Evolutionary conservation across 2,113 vertebrate genomes (phyloP), one percentile per base, ranked within the genome.

Genomic region (Dromaius novaehollandiae): DNA sequence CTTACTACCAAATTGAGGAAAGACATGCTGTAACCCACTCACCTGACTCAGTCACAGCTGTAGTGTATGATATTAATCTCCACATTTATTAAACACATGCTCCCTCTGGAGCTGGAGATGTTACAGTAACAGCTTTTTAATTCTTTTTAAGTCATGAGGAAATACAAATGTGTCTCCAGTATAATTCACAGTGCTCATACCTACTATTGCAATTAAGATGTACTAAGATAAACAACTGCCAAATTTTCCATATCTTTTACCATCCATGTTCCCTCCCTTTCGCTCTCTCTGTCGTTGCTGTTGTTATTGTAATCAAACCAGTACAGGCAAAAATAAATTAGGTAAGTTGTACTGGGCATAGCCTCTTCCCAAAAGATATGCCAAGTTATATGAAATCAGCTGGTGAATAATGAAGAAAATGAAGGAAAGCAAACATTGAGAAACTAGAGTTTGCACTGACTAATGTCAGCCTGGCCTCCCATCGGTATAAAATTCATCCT

Each of bases 21-120:
- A 91, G 93, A 58, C 1, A 9, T 16, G 28, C 63, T 63, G 53
- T 70, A 88, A 93, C 15, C 32, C 75, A 48, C 89, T 82, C 89
- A 93, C 70, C 84, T 82, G 87, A 34, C 61, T 73, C 56, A 76
- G 53, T 53, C 87, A 70, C 53, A 93, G 85, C 85, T 83, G 55
- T 7, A 82, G 36, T 44, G 30, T 13, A 61, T 0, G 0, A 89
- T 18, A 63, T 53, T 58, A 32, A 95, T 69, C 83, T 82, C 68
- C 50, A 80, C 89, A 89, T 95, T 91, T 95, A 94, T 95, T 93
- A 95, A 97, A 82, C 82, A 90, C 94, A 97, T 93, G 89, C 91
- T 97, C 89, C 91, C 89, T 95, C 93, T 95, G 94, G 92, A 95
- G 92, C 86, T 96, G 87, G 78, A 96, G 70, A 89, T 74, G 66